Percentiles rank a stretch among this genome's conserved stretches.
phyloP scores from a whole-genome alignment of 1,140 invertebrate genomes.

The Ostrea edulis region DNA sequence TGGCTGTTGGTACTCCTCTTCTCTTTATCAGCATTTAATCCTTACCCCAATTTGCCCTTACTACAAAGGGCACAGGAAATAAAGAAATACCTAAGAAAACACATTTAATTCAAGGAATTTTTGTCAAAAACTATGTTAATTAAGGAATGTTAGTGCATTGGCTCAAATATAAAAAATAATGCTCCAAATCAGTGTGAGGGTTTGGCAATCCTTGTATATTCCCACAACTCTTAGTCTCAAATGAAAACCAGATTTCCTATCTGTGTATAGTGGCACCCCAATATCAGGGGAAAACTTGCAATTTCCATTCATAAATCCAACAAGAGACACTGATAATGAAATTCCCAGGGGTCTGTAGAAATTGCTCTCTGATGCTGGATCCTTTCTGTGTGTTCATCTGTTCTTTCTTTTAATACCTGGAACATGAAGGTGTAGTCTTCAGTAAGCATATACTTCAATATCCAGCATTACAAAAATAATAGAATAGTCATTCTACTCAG shows the following conservation, averaged over 20 bases:
- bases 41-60: neutral
- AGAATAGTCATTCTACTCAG: neutral
- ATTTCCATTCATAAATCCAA: constrained; percentile 29
- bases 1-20: neutral
- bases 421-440: neutral
- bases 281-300: neutral
- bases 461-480: neutral
- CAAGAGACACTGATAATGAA: neutral
- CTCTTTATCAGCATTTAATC: constrained; percentile 13
- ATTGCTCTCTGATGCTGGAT: neutral
- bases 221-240: constrained; percentile 31
- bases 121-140: neutral
- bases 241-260: constrained; percentile 39
- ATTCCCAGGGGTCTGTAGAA: neutral
- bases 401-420: constrained; percentile 10
- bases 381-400: neutral
- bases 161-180: constrained; percentile 12
- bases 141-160: constrained; percentile 8
- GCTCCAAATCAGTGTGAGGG: constrained; percentile 25
- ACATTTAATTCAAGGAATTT: constrained; percentile 12
- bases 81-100: constrained; percentile 28
- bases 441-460: neutral
- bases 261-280: constrained; percentile 15
- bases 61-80: constrained; percentile 15
- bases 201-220: constrained; percentile 4